Conservation (phyloP, 2,113 vertebrate genomes). For the Vulpes ferrilata region DNA sequence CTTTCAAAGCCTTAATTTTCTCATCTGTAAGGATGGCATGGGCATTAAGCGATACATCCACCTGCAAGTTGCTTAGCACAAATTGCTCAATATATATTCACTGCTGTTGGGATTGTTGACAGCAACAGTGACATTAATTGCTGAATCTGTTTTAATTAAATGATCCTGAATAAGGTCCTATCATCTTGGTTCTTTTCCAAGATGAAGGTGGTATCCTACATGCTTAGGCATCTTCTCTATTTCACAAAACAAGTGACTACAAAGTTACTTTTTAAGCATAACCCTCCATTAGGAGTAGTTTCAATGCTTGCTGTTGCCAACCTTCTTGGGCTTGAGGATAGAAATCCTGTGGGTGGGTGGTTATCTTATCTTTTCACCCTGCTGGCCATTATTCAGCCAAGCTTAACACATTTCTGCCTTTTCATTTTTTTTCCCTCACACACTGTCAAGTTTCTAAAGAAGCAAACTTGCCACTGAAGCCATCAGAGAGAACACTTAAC, state of each 20-base stretch:
- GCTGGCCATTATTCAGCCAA: constrained; percentile 69
- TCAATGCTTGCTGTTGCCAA: neutral
- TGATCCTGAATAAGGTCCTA: neutral
- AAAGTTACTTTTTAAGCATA: neutral
- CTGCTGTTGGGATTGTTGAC: neutral
- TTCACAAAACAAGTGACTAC: neutral
- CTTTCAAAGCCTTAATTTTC: neutral
- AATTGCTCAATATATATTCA: neutral
- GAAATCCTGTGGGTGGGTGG: constrained; percentile 30
- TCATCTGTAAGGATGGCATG: neutral
- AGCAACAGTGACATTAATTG: neutral
- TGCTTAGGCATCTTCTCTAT: neutral
- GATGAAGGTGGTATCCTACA: neutral
- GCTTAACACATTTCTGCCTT: constrained; percentile 55
- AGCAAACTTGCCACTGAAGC: constrained; percentile 42
- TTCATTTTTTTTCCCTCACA: constrained; percentile 17
- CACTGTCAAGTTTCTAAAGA: constrained; percentile 55
- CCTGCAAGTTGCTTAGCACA: neutral
- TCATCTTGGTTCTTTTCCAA: constrained; percentile 46
- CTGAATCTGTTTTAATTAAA: constrained; percentile 36
- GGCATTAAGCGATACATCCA: neutral
- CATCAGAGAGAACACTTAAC: constrained; percentile 46
- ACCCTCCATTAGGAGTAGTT: neutral
- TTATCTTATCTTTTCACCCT: constrained; percentile 62
- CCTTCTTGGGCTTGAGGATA: neutral